Conservation (phyloP, 1,140 invertebrate genomes). For the Cyclargus thomasi region DNA sequence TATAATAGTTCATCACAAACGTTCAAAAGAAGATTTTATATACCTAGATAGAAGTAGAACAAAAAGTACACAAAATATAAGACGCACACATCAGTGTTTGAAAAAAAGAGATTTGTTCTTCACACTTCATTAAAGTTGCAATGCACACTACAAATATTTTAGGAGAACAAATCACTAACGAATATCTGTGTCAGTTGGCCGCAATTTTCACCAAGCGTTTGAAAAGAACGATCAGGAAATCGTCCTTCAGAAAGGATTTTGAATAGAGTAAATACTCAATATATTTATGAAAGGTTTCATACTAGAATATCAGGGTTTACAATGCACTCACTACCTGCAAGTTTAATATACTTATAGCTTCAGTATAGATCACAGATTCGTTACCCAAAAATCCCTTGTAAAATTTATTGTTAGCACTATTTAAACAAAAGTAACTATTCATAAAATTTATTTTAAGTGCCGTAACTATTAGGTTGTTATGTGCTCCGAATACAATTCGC, state of each 20-base stretch:
- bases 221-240: neutral
- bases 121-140: conserved; percentile 10
- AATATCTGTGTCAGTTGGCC: neutral
- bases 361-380: too few species aligned
- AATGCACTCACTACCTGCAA: neutral
- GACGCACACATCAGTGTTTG: neutral
- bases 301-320: neutral
- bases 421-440: too few species aligned
- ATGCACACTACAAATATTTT: conserved; percentile 3
- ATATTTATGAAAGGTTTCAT: neutral
- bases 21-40: too few species aligned
- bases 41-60: too few species aligned
- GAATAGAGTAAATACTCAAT: neutral
- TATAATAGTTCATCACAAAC: too few species aligned
- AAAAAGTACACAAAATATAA: too few species aligned
- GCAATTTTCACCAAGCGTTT: neutral
- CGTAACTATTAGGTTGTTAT: neutral
- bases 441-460: too few species aligned
- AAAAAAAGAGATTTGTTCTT: neutral
- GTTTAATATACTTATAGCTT: neutral
- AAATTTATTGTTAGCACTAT: too few species aligned
- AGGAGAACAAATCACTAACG: neutral
- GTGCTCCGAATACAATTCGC: neutral
- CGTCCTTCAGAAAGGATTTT: too few species aligned
- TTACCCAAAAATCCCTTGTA: too few species aligned